Conservation (phyloP, 1,140 invertebrate genomes). For the Copidosoma floridanum region DNA sequence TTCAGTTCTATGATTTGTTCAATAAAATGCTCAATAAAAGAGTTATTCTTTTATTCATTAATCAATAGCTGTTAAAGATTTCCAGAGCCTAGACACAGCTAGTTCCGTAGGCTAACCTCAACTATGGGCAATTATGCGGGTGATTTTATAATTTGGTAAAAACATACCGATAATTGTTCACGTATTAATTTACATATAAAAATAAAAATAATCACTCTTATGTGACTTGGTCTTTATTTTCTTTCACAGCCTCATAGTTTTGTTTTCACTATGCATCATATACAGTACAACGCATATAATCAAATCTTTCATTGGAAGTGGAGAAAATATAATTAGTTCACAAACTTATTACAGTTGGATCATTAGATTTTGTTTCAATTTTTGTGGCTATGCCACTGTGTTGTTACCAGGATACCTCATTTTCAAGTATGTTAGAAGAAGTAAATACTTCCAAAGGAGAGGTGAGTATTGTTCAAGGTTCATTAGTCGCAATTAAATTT, state of each 20-base stretch:
- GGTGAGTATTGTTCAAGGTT: too few species aligned
- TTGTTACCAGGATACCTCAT: slow-evolving; percentile 83
- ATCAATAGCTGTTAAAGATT: background rate
- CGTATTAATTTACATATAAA: background rate
- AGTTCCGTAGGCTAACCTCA: slow-evolving; percentile 17
- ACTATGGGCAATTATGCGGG: slow-evolving; percentile 49
- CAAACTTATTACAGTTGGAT: slow-evolving; percentile 69
- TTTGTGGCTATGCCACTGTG: slow-evolving; percentile 86
- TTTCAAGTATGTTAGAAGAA: slow-evolving; percentile 78
- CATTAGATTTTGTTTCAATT: slow-evolving; percentile 73
- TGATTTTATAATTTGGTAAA: slow-evolving; percentile 54
- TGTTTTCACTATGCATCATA: slow-evolving; percentile 56
- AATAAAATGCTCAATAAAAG: background rate
- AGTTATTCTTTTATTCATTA: background rate
- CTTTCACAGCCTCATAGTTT: slow-evolving; percentile 53
- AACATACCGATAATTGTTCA: slow-evolving; percentile 3
- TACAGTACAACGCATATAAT: slow-evolving; percentile 60
- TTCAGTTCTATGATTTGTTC: too few species aligned
- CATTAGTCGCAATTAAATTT: too few species aligned
- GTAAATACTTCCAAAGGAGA: slow-evolving; percentile 77
- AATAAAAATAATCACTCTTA: background rate
- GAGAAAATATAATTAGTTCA: slow-evolving; percentile 46
- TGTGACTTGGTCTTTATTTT: slow-evolving; percentile 3
- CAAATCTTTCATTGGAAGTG: slow-evolving; percentile 55
- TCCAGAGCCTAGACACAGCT: too few species aligned